phyloP scores from a whole-genome alignment of 2,113 vertebrate genomes.

The Oriolus oriolus region DNA sequence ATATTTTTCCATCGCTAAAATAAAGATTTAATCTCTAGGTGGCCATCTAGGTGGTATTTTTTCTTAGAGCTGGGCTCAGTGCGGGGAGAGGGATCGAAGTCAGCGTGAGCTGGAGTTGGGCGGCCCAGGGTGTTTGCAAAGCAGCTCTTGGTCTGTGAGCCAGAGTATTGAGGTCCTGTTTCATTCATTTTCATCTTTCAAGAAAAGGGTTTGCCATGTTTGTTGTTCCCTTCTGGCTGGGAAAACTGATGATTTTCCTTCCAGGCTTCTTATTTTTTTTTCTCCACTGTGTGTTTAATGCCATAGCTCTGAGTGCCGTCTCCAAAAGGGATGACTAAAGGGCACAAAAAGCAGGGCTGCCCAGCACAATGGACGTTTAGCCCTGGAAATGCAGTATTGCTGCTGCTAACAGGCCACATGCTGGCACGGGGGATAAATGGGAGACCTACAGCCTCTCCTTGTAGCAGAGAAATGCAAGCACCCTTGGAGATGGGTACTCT shows the following conservation, averaged over 20 bases:
- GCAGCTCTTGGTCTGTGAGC: not conserved
- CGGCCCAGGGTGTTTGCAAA: not conserved
- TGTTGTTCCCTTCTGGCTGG: not conserved
- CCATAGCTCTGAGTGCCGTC: not conserved
- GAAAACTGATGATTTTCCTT: not conserved
- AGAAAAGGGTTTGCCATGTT: not conserved
- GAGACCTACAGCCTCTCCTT: not conserved
- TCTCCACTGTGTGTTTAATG: not conserved
- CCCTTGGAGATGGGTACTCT: not conserved
- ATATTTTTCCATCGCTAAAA: accelerated
- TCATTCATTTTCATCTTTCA: not conserved
- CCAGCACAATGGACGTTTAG: not conserved
- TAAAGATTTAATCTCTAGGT: not conserved
- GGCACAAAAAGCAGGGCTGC: not conserved
- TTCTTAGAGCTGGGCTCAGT: not conserved
- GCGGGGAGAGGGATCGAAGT: not conserved
- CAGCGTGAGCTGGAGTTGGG: accelerated
- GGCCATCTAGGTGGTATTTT: not conserved
- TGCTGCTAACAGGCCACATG: not conserved
- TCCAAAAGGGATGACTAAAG: not conserved
- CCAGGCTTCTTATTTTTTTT: not conserved
- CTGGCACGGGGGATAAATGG: not conserved
- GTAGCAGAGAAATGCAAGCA: not conserved
- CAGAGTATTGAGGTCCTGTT: not conserved
- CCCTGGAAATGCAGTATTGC: not conserved